Evolutionary conservation across 1,140 invertebrate species (phyloP).

Genomic region (Achroia grisella): DNA sequence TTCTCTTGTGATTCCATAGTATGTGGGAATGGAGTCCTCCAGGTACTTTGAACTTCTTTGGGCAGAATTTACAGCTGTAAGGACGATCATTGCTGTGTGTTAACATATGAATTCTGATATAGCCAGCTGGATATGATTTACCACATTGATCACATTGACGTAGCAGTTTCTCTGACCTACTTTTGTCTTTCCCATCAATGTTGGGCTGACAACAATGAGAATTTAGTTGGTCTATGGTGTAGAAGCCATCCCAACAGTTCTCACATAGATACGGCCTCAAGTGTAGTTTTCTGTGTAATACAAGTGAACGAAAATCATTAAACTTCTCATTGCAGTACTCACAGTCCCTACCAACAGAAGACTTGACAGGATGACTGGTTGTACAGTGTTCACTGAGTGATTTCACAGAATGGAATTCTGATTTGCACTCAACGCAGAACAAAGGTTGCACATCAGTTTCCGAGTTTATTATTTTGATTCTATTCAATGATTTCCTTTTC

Average conservation of each 20-base stretch:
- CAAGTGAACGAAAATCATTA: conserved; percentile 58
- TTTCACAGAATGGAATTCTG: conserved; percentile 40
- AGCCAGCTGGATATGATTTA: conserved; percentile 63
- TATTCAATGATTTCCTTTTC: conserved; percentile 6
- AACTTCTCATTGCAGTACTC: conserved; percentile 68
- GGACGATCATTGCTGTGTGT: conserved; percentile 56
- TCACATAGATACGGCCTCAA: conserved; percentile 60
- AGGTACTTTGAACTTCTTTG: conserved; percentile 67
- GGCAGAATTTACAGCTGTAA: conserved; percentile 65
- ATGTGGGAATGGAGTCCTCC: conserved; percentile 63
- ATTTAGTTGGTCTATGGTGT: conserved; percentile 33
- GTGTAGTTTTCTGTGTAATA: conserved; percentile 61
- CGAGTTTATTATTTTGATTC: conserved; percentile 7
- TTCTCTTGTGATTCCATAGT: conserved; percentile 66
- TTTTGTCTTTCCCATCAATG: conserved; percentile 30
- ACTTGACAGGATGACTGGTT: conserved; percentile 43
- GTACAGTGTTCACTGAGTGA: conserved; percentile 47
- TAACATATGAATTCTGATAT: conserved; percentile 64
- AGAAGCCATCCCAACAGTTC: conserved; percentile 65
- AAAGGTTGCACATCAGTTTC: conserved; percentile 25
- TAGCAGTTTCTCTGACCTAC: conserved; percentile 37
- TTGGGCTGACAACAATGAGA: conserved; percentile 51
- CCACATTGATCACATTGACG: conserved; percentile 68
- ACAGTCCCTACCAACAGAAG: conserved; percentile 49
- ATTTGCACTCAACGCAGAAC: conserved; percentile 60